Percentiles rank a stretch among this genome's conserved stretches.
These are phyloP conservation scores for Sitta carolinensis DNA, from an alignment of 2,797 vertebrate genomes.

Conservation along the genomic window DNA sequence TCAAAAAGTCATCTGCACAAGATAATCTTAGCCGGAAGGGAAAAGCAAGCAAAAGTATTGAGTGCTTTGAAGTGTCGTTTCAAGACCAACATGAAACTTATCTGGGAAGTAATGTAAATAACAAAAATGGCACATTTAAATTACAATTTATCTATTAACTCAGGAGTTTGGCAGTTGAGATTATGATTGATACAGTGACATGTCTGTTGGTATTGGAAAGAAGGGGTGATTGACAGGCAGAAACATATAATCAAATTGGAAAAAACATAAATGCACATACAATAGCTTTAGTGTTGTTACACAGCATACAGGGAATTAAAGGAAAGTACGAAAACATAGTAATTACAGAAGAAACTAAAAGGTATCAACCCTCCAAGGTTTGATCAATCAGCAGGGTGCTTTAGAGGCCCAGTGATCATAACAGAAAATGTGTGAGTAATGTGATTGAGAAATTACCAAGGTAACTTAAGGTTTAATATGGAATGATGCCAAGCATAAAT, in stretches of 20 bases:
- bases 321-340: background rate
- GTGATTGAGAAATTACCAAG: background rate
- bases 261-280: background rate
- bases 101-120: background rate
- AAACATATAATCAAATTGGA: background rate
- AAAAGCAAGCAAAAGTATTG: background rate
- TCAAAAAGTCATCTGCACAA: background rate
- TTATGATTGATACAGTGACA: background rate
- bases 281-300: background rate
- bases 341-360: constrained; percentile 29
- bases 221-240: background rate
- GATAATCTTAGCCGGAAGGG: background rate
- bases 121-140: background rate
- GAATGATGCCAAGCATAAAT: background rate
- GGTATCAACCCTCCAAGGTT: background rate
- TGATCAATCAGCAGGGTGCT: background rate
- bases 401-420: background rate
- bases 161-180: background rate
- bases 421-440: background rate
- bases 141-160: background rate
- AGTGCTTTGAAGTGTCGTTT: background rate
- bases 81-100: background rate
- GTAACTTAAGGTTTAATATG: background rate
- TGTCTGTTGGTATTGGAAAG: background rate
- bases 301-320: background rate